Percentiles rank a stretch among this genome's conserved stretches.
Evolutionary conservation across 2,797 vertebrate genomes (phyloP).

Genomic region (Amblyopsis hoosieri): DNA sequence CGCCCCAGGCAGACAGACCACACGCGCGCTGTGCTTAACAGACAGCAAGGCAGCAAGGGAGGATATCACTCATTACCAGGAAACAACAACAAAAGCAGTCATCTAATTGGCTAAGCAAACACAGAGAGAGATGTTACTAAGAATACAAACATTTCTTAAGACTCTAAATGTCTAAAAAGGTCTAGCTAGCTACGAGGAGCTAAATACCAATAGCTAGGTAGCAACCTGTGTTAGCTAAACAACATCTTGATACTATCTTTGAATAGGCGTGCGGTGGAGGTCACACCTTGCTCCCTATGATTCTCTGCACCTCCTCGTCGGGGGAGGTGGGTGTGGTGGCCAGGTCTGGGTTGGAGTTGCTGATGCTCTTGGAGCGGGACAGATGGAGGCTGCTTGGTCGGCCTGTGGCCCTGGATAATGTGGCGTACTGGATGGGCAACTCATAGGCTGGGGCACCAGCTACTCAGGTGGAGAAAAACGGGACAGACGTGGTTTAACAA

Average conservation of each 20-base stretch:
- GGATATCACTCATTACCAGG: slow-evolving; percentile 16
- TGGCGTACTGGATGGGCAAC: slow-evolving; percentile 82
- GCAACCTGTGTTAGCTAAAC: too few relatives aligned
- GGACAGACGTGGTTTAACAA: not conserved
- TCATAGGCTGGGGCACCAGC: slow-evolving; percentile 63
- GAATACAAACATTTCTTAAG: not conserved
- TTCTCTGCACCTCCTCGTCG: slow-evolving; percentile 89
- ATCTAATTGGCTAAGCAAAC: slow-evolving; percentile 13
- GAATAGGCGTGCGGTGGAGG: too few relatives aligned
- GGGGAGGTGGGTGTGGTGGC: slow-evolving; percentile 83
- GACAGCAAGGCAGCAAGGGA: slow-evolving; percentile 13
- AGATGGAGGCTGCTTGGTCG: slow-evolving; percentile 85
- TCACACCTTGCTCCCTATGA: slow-evolving; percentile 84
- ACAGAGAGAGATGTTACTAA: not conserved
- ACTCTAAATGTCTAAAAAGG: too few relatives aligned
- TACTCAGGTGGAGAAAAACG: slow-evolving; percentile 10
- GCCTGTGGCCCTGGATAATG: slow-evolving; percentile 80
- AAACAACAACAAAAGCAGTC: slow-evolving; percentile 12
- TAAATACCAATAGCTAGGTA: too few relatives aligned
- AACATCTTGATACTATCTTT: too few relatives aligned
- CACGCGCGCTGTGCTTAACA: slow-evolving; percentile 31
- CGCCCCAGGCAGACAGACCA: not conserved
- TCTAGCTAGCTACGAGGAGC: too few relatives aligned
- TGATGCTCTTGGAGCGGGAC: slow-evolving; percentile 90
- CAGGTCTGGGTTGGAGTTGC: slow-evolving; percentile 92